Conservation (phyloP, 2,113 vertebrate species). For the Protobothrops mucrosquamatus region DNA sequence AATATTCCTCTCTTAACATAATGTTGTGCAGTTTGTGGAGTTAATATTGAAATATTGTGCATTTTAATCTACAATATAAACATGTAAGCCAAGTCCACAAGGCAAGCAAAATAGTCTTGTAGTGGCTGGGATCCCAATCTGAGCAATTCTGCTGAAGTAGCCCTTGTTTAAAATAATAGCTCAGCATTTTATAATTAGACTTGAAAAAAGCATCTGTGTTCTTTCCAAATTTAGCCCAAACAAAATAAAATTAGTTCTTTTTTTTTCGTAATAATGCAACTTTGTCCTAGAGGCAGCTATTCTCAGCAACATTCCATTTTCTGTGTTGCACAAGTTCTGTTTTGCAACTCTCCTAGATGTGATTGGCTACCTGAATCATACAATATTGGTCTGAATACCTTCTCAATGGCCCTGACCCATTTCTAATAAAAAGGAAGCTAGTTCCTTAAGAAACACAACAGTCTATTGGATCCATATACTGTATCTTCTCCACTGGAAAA, state of each 20-base stretch:
- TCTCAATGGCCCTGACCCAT: background rate
- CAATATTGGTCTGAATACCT: background rate
- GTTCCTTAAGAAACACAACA: background rate
- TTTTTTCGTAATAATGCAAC: background rate
- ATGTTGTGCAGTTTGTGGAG: background rate
- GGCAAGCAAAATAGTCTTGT: background rate
- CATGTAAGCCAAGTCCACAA: slow-evolving; percentile 6
- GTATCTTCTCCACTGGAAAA: background rate
- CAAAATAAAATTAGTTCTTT: background rate
- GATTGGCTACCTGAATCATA: background rate
- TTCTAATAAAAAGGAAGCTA: background rate
- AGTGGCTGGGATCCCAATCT: slow-evolving; percentile 23
- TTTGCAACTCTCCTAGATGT: background rate
- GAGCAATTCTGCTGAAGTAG: slow-evolving; percentile 28
- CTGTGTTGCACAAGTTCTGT: background rate
- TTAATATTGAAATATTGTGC: background rate
- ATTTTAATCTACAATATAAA: background rate
- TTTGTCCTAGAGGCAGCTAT: background rate
- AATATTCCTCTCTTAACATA: background rate
- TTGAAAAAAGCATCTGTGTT: slow-evolving; percentile 28
- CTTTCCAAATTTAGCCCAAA: slow-evolving; percentile 26
- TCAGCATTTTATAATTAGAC: slow-evolving; percentile 30
- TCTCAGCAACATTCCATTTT: background rate
- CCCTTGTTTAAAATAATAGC: slow-evolving; percentile 26
- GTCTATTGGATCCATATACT: background rate